phyloP scores from a whole-genome alignment of 2,797 vertebrate species.

The Syndactyla subalaris region DNA sequence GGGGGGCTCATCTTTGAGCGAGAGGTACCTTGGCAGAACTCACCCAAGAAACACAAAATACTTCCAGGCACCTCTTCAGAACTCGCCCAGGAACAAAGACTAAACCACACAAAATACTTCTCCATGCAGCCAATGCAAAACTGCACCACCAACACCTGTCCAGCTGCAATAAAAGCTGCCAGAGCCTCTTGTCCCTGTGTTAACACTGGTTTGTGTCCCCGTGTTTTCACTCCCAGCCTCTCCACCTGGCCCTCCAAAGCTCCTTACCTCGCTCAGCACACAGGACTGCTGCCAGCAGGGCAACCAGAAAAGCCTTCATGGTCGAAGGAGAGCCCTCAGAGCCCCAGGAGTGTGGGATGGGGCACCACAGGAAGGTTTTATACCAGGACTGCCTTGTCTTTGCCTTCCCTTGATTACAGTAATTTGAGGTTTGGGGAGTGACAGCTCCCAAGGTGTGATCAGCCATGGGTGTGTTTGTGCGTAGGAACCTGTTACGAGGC shows the following conservation, averaged over 20 bases:
- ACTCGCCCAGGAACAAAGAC: neutral
- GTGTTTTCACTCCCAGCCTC: neutral
- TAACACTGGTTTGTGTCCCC: neutral
- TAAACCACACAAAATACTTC: neutral
- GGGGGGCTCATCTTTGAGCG: neutral
- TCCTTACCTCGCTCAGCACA: slow-evolving; percentile 58
- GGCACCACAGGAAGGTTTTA: slow-evolving; percentile 9
- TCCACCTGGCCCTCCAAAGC: neutral
- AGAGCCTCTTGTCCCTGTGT: neutral
- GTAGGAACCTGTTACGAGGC: neutral
- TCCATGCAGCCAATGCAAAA: fast-evolving
- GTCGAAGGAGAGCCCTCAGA: neutral
- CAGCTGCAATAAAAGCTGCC: neutral
- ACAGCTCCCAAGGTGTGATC: neutral
- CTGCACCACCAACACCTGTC: neutral
- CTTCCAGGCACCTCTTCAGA: neutral
- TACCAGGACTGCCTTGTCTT: neutral
- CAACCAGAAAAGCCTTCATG: slow-evolving; percentile 60
- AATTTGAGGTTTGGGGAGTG: slow-evolving; percentile 26
- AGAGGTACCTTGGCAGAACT: neutral
- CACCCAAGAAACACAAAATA: neutral
- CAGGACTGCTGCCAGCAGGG: slow-evolving; percentile 40
- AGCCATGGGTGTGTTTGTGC: slow-evolving; percentile 34
- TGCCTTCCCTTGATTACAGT: neutral
- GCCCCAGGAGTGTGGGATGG: neutral